Evolutionary conservation across 2,888 invertebrate genomes (phyloP).

Genomic region (Argynnis bischoffii): DNA sequence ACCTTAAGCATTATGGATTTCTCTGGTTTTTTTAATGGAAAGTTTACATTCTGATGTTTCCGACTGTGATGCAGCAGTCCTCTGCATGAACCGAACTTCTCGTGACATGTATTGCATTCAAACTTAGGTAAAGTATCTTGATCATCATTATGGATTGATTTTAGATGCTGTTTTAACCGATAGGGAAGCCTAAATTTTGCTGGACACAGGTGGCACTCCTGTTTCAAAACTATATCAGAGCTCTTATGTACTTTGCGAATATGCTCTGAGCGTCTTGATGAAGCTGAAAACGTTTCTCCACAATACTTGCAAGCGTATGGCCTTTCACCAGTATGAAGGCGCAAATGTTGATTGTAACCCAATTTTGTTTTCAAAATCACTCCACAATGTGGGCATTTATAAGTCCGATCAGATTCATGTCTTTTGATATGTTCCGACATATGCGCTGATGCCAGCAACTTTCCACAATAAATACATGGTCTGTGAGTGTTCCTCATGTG

Average conservation of each 20-base stretch:
- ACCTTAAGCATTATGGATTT: constrained; percentile 27
- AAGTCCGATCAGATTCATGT: constrained; percentile 50
- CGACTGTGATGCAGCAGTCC: constrained; percentile 61
- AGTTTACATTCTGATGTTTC: constrained; percentile 51
- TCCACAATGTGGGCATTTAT: constrained; percentile 61
- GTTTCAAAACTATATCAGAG: constrained; percentile 49
- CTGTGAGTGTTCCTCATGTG: constrained; percentile 67
- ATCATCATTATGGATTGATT: constrained; percentile 50
- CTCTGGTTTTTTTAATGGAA: constrained; percentile 15
- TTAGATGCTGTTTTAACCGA: constrained; percentile 58
- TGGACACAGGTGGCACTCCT: constrained; percentile 60
- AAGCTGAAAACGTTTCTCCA: constrained; percentile 64
- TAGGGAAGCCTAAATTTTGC: constrained; percentile 63
- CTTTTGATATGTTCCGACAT: constrained; percentile 67
- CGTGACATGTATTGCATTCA: constrained; percentile 57
- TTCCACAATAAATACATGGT: constrained; percentile 67
- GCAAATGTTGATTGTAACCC: constrained; percentile 65
- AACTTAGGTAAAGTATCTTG: constrained; percentile 44
- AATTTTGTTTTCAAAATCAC: constrained; percentile 58
- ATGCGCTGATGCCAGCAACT: constrained; percentile 63
- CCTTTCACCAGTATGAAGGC: constrained; percentile 68
- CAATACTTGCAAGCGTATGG: constrained; percentile 65
- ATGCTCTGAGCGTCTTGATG: constrained; percentile 68
- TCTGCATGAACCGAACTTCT: constrained; percentile 59
- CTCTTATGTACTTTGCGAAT: constrained; percentile 56